These are phyloP conservation scores for Rhabdophis nuchalis DNA, from an alignment of 2,797 vertebrate genomes.

Conservation along the genomic window DNA sequence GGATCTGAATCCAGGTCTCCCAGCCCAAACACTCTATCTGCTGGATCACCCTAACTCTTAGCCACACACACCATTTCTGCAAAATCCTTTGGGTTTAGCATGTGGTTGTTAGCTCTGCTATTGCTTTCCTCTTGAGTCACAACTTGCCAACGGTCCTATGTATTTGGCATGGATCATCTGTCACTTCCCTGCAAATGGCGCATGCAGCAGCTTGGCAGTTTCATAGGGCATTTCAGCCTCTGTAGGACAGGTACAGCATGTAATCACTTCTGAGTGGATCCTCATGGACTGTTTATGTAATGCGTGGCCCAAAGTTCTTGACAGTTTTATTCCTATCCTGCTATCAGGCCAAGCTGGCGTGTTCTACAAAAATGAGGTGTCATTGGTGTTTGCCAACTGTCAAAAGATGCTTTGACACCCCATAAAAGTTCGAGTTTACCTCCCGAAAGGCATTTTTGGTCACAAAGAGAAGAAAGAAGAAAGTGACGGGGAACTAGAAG, in stretches of 20 bases:
- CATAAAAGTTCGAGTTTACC: constrained; percentile 28
- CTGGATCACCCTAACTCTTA: constrained; percentile 7
- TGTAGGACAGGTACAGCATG: constrained; percentile 27
- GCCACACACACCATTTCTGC: not conserved
- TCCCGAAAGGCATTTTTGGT: constrained; percentile 23
- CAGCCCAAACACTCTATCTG: constrained; percentile 10
- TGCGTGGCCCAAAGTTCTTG: constrained; percentile 20
- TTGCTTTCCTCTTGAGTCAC: constrained; percentile 20
- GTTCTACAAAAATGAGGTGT: constrained; percentile 30
- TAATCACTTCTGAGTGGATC: constrained; percentile 8
- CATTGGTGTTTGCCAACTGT: constrained; percentile 29
- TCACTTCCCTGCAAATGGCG: constrained; percentile 8
- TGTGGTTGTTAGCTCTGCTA: constrained; percentile 2
- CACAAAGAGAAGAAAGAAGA: constrained; percentile 1
- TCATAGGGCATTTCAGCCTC: constrained; percentile 10
- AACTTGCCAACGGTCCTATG: not conserved
- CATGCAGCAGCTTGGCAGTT: constrained; percentile 19
- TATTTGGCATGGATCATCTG: constrained; percentile 21
- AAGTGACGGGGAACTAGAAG: not conserved
- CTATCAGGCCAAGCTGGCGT: constrained; percentile 21
- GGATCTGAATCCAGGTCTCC: constrained; percentile 18
- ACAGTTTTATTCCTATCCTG: constrained; percentile 9
- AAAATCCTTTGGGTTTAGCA: constrained; percentile 1
- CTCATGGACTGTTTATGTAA: constrained; percentile 24
- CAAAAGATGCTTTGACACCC: constrained; percentile 20